These are phyloP conservation scores for Pasiphila rectangulata DNA, from an alignment of 2,888 invertebrate species.

Conservation along the genomic window DNA sequence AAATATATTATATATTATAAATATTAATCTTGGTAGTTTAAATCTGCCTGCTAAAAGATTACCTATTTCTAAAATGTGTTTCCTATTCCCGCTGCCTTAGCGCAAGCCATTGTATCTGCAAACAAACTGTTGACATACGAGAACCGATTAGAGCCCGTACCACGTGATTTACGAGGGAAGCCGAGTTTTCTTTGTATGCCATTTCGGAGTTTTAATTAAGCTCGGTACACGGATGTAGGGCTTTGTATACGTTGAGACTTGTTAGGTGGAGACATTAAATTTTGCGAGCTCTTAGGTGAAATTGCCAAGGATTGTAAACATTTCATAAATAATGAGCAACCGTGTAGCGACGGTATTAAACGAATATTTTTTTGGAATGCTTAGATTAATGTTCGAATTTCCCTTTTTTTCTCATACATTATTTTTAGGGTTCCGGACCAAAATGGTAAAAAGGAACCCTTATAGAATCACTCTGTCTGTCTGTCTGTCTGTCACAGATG, in stretches of 20 bases:
- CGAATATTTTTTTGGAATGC: no score
- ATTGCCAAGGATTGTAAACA: not conserved
- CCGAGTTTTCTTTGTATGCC: conserved; percentile 16
- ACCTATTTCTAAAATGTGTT: not conserved
- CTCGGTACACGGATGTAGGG: conserved; percentile 4
- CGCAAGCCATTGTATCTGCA: conserved; percentile 4
- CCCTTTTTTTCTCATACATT: no score
- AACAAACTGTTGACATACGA: conserved; percentile 21
- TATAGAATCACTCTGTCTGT: no score
- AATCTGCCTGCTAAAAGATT: no score
- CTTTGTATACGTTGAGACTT: conserved; percentile 1
- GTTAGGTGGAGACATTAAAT: not conserved
- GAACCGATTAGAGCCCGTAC: conserved; percentile 15
- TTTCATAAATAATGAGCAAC: not conserved
- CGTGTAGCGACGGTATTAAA: not conserved
- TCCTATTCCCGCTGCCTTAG: not conserved
- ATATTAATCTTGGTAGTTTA: no score
- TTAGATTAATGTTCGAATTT: no score
- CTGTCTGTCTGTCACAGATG: no score
- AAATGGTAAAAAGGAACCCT: no score
- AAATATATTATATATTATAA: no score
- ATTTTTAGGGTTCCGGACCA: no score
- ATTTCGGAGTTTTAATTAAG: conserved; percentile 19
- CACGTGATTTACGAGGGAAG: conserved; percentile 14
- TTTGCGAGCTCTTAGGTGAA: not conserved